A percentile compares a stretch with the other conserved stretches of the same genome.
Evolutionary conservation across 2,888 invertebrate species (phyloP).

Genomic region (Fragum sueziense): DNA sequence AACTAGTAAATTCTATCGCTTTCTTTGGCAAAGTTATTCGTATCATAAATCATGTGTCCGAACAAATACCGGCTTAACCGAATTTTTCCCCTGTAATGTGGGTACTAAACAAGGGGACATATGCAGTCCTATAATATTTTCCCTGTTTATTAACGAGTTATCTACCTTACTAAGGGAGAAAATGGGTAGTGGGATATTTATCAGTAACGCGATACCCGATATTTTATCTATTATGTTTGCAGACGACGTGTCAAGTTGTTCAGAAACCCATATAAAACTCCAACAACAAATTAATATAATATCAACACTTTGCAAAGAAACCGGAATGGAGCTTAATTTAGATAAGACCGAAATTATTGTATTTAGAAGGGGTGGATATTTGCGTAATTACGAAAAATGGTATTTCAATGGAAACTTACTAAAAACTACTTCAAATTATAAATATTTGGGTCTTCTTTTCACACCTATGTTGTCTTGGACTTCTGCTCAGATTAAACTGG

Average conservation of each 20-base stretch:
- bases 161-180: background rate
- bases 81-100: background rate
- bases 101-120: background rate
- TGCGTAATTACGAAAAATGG: background rate
- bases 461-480: constrained; percentile 4
- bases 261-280: constrained; percentile 19
- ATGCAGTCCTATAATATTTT: constrained; percentile 3
- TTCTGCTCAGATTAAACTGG: background rate
- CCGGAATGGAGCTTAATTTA: background rate
- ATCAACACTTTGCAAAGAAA: constrained; percentile 13
- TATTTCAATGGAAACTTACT: background rate
- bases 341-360: constrained; percentile 5
- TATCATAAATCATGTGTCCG: background rate
- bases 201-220: background rate
- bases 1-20: background rate
- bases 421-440: constrained; percentile 1
- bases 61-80: background rate
- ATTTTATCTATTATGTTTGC: constrained; percentile 24
- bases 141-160: background rate
- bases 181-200: constrained; percentile 15
- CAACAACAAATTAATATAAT: constrained; percentile 30
- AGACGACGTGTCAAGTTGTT: constrained; percentile 21
- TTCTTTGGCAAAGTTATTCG: background rate
- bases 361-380: constrained; percentile 2
- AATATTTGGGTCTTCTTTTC: constrained; percentile 7